Evolutionary conservation across 1,140 invertebrate species (phyloP).

Genomic region (Lanistes nyassanus): DNA sequence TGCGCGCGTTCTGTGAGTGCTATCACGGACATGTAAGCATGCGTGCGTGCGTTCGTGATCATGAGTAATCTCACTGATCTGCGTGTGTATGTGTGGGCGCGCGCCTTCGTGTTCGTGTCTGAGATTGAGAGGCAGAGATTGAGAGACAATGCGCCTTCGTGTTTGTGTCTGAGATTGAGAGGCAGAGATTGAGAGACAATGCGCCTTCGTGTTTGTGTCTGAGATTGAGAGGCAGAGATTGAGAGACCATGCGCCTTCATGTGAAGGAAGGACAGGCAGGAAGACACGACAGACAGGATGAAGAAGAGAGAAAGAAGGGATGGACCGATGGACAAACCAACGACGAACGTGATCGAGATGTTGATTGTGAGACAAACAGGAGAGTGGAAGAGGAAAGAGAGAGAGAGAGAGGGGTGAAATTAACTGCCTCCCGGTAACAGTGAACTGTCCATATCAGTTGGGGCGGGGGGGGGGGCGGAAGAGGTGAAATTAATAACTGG

Average conservation of each 20-base stretch:
- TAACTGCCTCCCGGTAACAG: neutral
- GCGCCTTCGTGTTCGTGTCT: neutral
- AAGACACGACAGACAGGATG: too few relatives aligned
- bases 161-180: constrained; percentile 3
- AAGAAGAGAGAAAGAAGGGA: too few relatives aligned
- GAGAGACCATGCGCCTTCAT: too few relatives aligned
- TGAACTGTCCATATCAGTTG: too few relatives aligned
- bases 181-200: neutral
- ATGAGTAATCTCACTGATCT: neutral
- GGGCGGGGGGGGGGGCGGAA: too few relatives aligned
- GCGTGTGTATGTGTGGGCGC: neutral
- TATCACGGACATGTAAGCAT: neutral
- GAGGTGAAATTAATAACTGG: too few relatives aligned
- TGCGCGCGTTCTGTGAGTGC: neutral
- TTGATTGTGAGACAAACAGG: too few relatives aligned
- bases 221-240: neutral
- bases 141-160: neutral
- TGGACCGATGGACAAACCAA: too few relatives aligned
- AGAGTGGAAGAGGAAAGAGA: too few relatives aligned
- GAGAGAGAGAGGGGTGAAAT: neutral
- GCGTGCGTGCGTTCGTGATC: neutral
- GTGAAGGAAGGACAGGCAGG: too few relatives aligned
- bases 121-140: neutral
- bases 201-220: neutral
- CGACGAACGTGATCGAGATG: too few relatives aligned